Conservation (phyloP, 2,797 vertebrate genomes). For the Myripristis jacobus region DNA sequence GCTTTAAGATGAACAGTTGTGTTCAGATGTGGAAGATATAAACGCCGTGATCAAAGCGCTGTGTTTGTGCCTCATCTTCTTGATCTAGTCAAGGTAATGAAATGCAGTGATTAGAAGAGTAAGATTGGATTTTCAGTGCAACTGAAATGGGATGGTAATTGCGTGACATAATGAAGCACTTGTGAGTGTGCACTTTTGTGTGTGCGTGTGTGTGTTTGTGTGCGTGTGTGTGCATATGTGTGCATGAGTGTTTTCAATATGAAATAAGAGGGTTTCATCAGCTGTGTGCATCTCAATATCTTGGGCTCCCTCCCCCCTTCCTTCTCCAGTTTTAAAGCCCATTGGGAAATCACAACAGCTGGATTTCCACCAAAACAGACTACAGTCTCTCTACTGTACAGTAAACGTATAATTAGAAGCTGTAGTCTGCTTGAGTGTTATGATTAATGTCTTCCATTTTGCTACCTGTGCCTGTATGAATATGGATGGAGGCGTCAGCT, state of each 20-base stretch:
- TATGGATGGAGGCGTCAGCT: conserved; percentile 68
- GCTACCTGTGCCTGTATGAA: conserved; percentile 61
- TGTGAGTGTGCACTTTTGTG: background rate
- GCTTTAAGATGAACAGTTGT: conserved; percentile 16
- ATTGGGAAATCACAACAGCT: conserved; percentile 61
- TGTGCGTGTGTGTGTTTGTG: no score
- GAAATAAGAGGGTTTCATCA: conserved; percentile 31
- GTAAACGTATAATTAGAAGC: conserved; percentile 67
- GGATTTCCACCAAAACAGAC: conserved; percentile 30
- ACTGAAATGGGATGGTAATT: conserved; percentile 44
- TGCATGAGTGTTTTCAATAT: conserved; percentile 15
- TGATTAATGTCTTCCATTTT: conserved; percentile 74
- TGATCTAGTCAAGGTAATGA: conserved; percentile 51
- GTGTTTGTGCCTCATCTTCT: conserved; percentile 35
- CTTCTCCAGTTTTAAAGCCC: conserved; percentile 36
- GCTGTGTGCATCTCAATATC: conserved; percentile 36
- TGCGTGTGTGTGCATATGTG: conserved; percentile 6
- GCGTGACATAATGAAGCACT: conserved; percentile 41
- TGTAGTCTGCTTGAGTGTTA: conserved; percentile 45
- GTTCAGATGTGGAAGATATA: conserved; percentile 23
- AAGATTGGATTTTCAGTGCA: conserved; percentile 38
- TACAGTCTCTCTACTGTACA: conserved; percentile 50
- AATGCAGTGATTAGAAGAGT: conserved; percentile 44
- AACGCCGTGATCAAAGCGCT: conserved; percentile 40
- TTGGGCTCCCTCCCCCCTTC: conserved; percentile 14